Percentiles rank a stretch among this genome's conserved stretches.
Conservation (phyloP, 2,888 invertebrate genomes). For the Globia sparganii region DNA sequence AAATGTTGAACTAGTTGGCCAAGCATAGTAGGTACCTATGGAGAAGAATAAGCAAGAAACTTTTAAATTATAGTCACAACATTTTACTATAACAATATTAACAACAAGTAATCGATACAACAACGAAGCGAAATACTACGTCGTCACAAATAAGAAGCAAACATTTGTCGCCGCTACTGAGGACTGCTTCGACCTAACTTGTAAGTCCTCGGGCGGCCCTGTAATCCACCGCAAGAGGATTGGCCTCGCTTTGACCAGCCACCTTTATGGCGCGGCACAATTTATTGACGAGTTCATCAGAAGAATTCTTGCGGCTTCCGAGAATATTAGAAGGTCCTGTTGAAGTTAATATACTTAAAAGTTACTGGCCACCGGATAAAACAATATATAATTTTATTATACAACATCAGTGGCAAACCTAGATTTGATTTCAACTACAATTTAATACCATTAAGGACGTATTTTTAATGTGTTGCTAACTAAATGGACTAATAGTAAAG, state of each 20-base stretch:
- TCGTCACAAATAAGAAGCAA: conserved; percentile 24
- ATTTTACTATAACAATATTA: neutral
- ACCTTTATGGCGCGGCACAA: conserved; percentile 42
- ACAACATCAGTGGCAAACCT: neutral
- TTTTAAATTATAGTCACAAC: neutral
- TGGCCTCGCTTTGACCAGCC: conserved; percentile 46
- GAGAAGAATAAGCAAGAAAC: neutral
- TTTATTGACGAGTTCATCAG: conserved; percentile 22
- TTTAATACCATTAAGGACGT: neutral
- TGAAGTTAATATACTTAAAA: neutral
- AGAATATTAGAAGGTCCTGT: neutral
- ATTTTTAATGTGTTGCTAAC: neutral
- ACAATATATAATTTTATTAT: neutral
- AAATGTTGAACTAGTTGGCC: neutral
- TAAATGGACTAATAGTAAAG: neutral
- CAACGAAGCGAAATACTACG: neutral
- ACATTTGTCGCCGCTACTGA: conserved; percentile 19
- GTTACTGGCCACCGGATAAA: neutral
- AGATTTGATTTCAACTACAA: neutral
- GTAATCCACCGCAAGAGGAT: conserved; percentile 60
- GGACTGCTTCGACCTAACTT: conserved; percentile 16
- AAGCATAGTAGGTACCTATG: neutral
- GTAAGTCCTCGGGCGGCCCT: conserved; percentile 40
- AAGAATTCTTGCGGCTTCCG: conserved; percentile 12
- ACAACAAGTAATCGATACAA: neutral